Conservation (phyloP, 2,113 vertebrate species). For the Pollimyrus isidori region DNA sequence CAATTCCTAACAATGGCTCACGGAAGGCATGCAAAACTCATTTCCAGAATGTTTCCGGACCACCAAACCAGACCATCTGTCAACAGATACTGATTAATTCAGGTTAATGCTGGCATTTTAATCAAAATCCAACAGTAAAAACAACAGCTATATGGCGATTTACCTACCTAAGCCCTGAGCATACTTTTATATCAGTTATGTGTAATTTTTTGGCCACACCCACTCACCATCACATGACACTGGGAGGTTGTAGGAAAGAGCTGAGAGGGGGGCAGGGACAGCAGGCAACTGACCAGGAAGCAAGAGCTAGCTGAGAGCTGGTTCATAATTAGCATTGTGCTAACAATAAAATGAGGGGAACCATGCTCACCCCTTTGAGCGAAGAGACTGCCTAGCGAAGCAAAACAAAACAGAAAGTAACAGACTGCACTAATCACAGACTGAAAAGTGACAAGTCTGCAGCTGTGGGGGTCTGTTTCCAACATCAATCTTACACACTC, state of each 20-base stretch:
- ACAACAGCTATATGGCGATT: not conserved
- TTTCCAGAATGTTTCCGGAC: conserved; percentile 1
- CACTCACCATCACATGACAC: not conserved
- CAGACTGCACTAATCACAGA: not conserved
- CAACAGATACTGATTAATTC: not conserved
- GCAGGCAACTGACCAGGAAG: not conserved
- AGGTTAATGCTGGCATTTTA: not conserved
- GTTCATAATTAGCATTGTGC: not conserved
- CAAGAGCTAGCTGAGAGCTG: not conserved
- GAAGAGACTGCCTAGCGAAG: not conserved
- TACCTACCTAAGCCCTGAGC: not conserved
- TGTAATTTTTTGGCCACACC: not conserved
- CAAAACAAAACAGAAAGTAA: not conserved
- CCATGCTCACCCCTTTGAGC: not conserved
- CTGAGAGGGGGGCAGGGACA: not conserved
- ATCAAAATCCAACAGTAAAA: not conserved
- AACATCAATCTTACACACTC: not conserved
- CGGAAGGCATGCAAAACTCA: not conserved
- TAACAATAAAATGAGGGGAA: not conserved
- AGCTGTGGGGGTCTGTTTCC: not conserved
- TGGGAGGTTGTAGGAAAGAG: not conserved
- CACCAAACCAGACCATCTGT: not conserved
- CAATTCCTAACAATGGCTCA: not conserved
- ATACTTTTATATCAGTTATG: not conserved
- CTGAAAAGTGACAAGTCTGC: not conserved